Base-by-base conservation (phyloP, 2,113 vertebrate genomes). In the Syrrhaptes paradoxus region DNA sequence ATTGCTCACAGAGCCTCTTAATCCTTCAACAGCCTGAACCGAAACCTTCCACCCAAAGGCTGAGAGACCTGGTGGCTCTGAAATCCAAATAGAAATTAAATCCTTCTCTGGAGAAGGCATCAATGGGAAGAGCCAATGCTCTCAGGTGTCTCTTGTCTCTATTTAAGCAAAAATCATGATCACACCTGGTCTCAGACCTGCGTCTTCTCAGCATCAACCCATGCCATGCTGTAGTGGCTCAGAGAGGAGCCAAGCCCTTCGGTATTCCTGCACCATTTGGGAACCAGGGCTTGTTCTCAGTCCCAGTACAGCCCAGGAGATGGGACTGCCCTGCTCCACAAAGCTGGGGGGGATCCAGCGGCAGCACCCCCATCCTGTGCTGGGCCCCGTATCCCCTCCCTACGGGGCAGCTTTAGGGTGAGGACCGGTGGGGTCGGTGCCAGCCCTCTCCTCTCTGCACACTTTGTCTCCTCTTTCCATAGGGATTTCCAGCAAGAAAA, bases 381-480 rank as follows among this genome's bases (percentile, higher is more conserved):
- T 13, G 2, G 14, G 15, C 25, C 19, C 14, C 6, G 3, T 13
- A 55, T 32, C 32, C 26, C 6, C 66, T 75, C 28, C 28, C 13
- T 87, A 43, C 2, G 2, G 4, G 3, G 75, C 70, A 74, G 22
- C 13, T 32, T 85, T 31, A 36, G 45, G 7, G 7, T 46, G 38
- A 81, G 28, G 38, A 77, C 4, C 21, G 20, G 43, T 1, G 2
- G 14, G 5, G 1, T 0, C 32, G 29, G 38, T 57, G 24, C 11
- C 12, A 41, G 21, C 9, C 26, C 7, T 13, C 29, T 63, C 29
- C 45, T 41, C 63, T 71, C 61, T 3, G 3, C 20, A 36, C 1
- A 10, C 0, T 0, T 36, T n/a, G 4, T 14, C 14, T 46, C 5
- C 17, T 45, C 15, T 48, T 3, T 22, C 14, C 28, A 4, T 0